Conservation (phyloP, 1,140 invertebrate species). For the Penaeus chinensis region DNA sequence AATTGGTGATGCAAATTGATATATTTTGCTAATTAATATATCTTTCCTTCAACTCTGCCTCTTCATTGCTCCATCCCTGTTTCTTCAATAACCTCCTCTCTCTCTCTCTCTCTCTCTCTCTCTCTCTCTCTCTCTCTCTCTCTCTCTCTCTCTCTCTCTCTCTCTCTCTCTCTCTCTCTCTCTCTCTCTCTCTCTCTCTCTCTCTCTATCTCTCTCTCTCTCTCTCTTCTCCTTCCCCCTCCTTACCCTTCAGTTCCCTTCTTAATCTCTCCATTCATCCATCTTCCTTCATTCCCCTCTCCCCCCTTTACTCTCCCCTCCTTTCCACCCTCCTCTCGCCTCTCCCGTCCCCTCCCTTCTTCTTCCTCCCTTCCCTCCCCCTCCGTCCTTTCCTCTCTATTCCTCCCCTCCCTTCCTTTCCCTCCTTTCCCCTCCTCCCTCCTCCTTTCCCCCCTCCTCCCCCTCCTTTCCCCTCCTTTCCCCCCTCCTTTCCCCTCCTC, state of each 20-base stretch:
- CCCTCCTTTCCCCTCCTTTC: too few relatives aligned
- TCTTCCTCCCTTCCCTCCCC: too few relatives aligned
- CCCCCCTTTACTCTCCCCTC: not conserved
- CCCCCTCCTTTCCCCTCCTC: too few relatives aligned
- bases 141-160: conserved; percentile 12
- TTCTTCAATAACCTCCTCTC: not conserved
- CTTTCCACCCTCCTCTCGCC: not conserved
- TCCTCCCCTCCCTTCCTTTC: not conserved
- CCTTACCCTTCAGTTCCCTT: too few relatives aligned
- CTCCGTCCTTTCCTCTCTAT: not conserved
- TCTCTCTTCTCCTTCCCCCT: not conserved
- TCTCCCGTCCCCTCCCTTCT: not conserved
- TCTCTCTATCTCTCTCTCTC: not conserved
- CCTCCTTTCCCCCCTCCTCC: too few relatives aligned
- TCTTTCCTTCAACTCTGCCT: not conserved
- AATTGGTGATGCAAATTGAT: too few relatives aligned
- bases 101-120: not conserved
- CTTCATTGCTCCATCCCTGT: not conserved
- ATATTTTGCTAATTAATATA: too few relatives aligned
- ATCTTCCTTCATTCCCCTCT: not conserved
- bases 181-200: conserved; percentile 9
- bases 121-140: conserved; percentile 24
- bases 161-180: conserved; percentile 14
- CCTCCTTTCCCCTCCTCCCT: not conserved
- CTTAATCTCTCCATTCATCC: too few relatives aligned